Conservation (phyloP, 2,888 invertebrate species). For the Drosophila mimetica region DNA sequence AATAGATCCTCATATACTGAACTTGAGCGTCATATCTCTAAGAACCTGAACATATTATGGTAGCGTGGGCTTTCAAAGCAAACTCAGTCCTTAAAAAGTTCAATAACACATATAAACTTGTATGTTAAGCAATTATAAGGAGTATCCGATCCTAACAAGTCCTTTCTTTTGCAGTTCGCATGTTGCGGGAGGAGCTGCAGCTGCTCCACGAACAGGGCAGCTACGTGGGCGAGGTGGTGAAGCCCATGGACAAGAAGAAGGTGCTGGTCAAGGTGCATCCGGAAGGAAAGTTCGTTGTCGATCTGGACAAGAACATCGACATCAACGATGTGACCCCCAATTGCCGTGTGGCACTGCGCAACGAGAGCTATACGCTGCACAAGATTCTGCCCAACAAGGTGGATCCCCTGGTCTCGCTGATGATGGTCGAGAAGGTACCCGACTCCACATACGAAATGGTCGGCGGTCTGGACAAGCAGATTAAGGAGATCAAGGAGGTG, state of each 20-base stretch:
- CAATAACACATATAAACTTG: no score
- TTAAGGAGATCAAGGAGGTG: conserved; percentile 99
- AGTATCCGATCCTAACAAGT: background rate
- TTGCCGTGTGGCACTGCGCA: conserved; percentile 97
- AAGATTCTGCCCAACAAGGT: conserved; percentile 99
- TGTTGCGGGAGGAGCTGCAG: conserved; percentile 98
- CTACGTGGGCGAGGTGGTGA: conserved; percentile 99
- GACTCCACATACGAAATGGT: conserved; percentile 99
- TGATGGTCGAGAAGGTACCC: conserved; percentile 99
- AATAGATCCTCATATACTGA: no score
- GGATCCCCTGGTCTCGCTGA: conserved; percentile 98
- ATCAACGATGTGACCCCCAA: conserved; percentile 99
- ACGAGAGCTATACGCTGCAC: conserved; percentile 99
- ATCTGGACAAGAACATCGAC: conserved; percentile 99
- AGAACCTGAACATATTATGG: no score
- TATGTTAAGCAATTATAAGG: no score
- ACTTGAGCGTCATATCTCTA: no score
- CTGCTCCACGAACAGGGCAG: conserved; percentile 98
- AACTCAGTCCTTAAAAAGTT: no score
- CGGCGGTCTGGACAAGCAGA: conserved; percentile 99
- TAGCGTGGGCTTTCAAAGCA: no score
- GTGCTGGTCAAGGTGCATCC: conserved; percentile 99
- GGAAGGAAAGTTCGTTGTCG: conserved; percentile 99
- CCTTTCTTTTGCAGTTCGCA: conserved; percentile 89
- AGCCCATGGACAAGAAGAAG: conserved; percentile 99